phyloP scores from a whole-genome alignment of 2,888 invertebrate genomes.

The Tachystola acroxantha region DNA sequence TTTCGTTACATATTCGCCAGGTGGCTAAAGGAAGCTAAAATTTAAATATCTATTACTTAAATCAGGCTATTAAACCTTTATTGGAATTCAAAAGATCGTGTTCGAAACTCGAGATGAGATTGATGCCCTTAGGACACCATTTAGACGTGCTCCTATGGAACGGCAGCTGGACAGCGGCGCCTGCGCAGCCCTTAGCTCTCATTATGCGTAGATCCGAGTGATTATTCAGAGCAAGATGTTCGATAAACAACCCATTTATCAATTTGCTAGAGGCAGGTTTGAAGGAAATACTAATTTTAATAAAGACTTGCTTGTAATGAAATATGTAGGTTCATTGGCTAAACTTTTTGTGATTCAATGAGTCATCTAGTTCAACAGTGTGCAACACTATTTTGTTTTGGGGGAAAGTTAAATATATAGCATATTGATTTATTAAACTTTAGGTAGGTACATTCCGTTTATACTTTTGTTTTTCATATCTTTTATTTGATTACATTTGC shows the following conservation, averaged over 20 bases:
- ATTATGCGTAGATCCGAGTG: slow-evolving; percentile 55
- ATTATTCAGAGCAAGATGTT: slow-evolving; percentile 65
- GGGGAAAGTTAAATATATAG: no score
- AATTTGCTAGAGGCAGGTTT: slow-evolving; percentile 49
- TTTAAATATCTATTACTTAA: slow-evolving; percentile 16
- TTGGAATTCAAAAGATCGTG: slow-evolving; percentile 53
- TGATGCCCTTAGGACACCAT: slow-evolving; percentile 59
- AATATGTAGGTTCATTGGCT: not conserved
- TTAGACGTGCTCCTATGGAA: slow-evolving; percentile 48
- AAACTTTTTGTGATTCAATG: no score
- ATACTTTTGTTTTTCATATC: no score
- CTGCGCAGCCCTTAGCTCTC: slow-evolving; percentile 14
- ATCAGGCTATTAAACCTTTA: slow-evolving; percentile 36
- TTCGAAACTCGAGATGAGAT: slow-evolving; percentile 52
- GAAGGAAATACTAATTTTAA: slow-evolving; percentile 35
- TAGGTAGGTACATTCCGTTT: no score
- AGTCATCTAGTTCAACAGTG: no score
- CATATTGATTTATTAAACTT: no score
- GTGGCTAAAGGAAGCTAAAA: not conserved
- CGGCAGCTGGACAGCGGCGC: slow-evolving; percentile 57
- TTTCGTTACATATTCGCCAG: not conserved
- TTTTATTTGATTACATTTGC: no score
- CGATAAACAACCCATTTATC: slow-evolving; percentile 69
- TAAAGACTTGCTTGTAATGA: slow-evolving; percentile 13
- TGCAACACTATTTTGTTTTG: no score